These are phyloP conservation scores for Clarias gariepinus DNA, from an alignment of 2,113 vertebrate species.

Conservation along the genomic window DNA sequence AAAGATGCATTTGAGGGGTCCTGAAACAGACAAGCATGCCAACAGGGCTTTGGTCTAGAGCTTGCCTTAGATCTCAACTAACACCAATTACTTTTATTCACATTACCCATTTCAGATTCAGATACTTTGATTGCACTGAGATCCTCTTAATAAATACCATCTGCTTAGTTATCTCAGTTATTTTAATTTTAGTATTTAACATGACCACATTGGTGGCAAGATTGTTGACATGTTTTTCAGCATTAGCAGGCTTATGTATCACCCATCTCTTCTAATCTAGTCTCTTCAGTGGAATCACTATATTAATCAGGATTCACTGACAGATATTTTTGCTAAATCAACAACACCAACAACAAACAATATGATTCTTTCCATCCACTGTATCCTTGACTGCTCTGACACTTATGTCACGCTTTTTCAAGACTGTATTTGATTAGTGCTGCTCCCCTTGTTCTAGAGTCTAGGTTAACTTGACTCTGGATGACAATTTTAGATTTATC, in stretches of 20 bases:
- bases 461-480: background rate
- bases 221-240: background rate
- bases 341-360: background rate
- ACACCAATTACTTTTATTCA: conserved; percentile 1
- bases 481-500: background rate
- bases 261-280: too few species aligned
- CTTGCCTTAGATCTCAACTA: background rate
- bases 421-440: background rate
- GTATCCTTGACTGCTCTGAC: background rate
- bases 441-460: background rate
- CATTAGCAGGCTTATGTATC: background rate
- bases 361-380: background rate
- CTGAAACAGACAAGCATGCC: conserved; percentile 64
- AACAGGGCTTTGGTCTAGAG: background rate
- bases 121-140: background rate
- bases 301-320: background rate
- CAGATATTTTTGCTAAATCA: background rate
- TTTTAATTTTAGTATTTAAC: background rate
- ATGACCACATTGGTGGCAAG: background rate
- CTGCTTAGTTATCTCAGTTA: conserved; percentile 4
- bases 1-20: conserved; percentile 82
- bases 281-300: background rate
- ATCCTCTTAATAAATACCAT: conserved; percentile 19
- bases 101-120: conserved; percentile 7
- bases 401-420: background rate